These are phyloP conservation scores for Solenopsis fugax DNA, from an alignment of 1,140 invertebrate species.

Conservation along the genomic window DNA sequence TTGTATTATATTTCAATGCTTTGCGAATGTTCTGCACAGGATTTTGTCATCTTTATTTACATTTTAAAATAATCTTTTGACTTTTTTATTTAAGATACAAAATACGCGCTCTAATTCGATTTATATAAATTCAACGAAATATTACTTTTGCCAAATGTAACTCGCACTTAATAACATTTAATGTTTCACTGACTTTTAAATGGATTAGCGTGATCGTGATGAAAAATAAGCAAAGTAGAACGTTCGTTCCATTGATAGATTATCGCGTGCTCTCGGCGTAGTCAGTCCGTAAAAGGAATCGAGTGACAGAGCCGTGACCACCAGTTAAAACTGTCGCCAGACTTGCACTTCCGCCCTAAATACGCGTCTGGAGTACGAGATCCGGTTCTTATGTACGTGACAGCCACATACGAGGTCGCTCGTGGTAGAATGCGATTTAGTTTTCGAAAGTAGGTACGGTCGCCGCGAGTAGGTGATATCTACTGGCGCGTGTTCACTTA, in stretches of 20 bases:
- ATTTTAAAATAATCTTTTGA: background rate
- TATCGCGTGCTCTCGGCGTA: slow-evolving; percentile 37
- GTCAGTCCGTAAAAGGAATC: slow-evolving; percentile 49
- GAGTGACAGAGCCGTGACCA: slow-evolving; percentile 67
- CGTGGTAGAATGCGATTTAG: slow-evolving; percentile 62
- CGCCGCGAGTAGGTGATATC: slow-evolving; percentile 32
- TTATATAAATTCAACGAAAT: background rate
- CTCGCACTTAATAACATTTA: background rate
- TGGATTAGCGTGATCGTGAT: background rate
- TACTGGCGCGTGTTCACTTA: slow-evolving; percentile 11
- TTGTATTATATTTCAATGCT: too few species aligned
- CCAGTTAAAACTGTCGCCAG: slow-evolving; percentile 72
- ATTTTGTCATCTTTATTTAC: background rate
- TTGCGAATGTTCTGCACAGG: too few species aligned
- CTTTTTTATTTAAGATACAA: background rate
- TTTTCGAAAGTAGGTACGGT: slow-evolving; percentile 61
- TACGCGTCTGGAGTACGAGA: slow-evolving; percentile 75
- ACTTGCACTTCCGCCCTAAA: slow-evolving; percentile 79
- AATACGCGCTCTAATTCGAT: background rate
- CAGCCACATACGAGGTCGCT: slow-evolving; percentile 63
- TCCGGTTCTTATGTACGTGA: slow-evolving; percentile 75
- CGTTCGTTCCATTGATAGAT: slow-evolving; percentile 31
- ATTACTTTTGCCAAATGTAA: background rate
- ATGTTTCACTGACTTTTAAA: slow-evolving; percentile 16
- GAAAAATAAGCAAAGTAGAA: slow-evolving; percentile 49